Percentiles rank a stretch among this genome's conserved stretches.
Conservation (phyloP, 2,888 invertebrate genomes). For the Cephus nigrinus region DNA sequence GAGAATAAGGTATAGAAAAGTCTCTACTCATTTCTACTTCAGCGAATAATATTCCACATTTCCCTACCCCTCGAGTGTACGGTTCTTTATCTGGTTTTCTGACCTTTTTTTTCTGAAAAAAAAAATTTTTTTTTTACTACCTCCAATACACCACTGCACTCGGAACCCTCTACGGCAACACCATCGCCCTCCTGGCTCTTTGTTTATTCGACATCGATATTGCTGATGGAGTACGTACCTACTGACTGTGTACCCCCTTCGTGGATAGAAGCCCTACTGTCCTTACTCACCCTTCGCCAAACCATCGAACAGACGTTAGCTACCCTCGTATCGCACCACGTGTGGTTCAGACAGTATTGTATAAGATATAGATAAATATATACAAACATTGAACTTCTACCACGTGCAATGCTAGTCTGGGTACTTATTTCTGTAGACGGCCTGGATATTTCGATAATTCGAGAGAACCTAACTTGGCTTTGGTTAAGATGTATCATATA, state of each 20-base stretch:
- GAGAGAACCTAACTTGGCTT: background rate
- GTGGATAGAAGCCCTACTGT: background rate
- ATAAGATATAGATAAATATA: background rate
- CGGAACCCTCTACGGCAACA: background rate
- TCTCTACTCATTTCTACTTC: background rate
- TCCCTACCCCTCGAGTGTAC: background rate
- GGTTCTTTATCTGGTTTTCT: background rate
- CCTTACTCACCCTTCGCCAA: background rate
- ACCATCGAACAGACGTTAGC: background rate
- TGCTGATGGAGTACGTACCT: slow-evolving; percentile 8
- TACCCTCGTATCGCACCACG: background rate
- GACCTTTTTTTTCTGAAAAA: background rate
- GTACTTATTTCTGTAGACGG: background rate
- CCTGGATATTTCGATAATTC: background rate
- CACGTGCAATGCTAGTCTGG: background rate
- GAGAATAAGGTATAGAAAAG: background rate
- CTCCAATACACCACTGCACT: background rate
- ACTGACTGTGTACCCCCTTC: background rate
- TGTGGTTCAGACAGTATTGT: background rate
- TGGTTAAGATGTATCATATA: background rate
- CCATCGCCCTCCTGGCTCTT: slow-evolving; percentile 11
- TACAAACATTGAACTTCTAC: background rate
- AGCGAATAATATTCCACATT: background rate
- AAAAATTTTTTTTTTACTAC: background rate
- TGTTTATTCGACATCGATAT: slow-evolving; percentile 32